Base-by-base conservation (phyloP, 2,113 vertebrate genomes). In the Cyphomyrus discorhynchus region DNA sequence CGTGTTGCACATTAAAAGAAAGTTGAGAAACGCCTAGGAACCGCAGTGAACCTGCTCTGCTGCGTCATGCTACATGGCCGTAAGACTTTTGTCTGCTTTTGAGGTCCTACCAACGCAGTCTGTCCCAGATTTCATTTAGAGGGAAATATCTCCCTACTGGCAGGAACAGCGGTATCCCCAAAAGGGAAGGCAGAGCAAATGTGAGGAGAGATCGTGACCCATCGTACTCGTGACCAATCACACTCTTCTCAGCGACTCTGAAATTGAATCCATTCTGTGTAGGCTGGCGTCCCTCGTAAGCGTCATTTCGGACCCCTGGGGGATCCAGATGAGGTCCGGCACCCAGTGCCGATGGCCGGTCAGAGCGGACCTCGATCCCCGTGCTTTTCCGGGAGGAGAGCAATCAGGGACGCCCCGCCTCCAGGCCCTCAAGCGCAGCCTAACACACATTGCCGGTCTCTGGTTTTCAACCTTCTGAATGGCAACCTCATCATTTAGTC, bases 121-220 rank as follows among this genome's bases (percentile, higher is more conserved):
- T 49, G 4, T 66, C 52, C 24, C 39, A 52, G 52, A 87, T 50
- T 89, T 89, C 2, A 89, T 50, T 58, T 24, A 24, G 39, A 84
- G 49, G 21, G 50, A 58, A 89, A 52, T 35, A 19, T 11, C 24
- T 80, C n/a, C 31, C 35, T 31, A 52, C 49, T 45, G 42, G 49
- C 62, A 24, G 77, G 89, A 74, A 47, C 56, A 11, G 62, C 46
- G 27, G 31, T 35, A 24, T 83, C 17, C 87, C 27, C 39, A 49
- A 31, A 56, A 82, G 45, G 88, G 90, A 91, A 21, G 5, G 7
- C 56, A 93, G 84, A 74, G 92, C 92, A 90, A 90, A 93, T 91
- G 86, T 92, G 94, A 90, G 92, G 95, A 95, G 92, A 91, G 92
- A 90, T 90, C 92, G 90, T 94, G 96, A 95, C 94, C 94, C 93